These are phyloP conservation scores for Guaruba guarouba DNA, from an alignment of 2,113 vertebrate genomes.

Conservation along the genomic window DNA sequence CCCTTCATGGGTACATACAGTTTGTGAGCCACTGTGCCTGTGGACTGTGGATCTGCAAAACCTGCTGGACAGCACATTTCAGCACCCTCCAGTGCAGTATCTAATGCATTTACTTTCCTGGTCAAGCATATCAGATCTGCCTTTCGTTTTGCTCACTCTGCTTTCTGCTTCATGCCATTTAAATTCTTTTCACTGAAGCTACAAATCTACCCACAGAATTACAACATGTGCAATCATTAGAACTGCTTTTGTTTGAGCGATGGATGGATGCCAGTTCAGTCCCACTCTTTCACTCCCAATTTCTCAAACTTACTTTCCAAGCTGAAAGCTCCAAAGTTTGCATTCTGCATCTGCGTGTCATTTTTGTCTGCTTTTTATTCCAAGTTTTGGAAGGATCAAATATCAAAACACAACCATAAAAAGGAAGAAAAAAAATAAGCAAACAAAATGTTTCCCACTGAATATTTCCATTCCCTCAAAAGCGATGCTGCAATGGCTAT, in stretches of 20 bases:
- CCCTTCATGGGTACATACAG: rapidly evolving
- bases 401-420: slow-evolving; percentile 60
- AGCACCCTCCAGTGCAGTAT: rapidly evolving
- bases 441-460: slow-evolving; percentile 45
- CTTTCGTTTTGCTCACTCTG: neutral
- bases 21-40: neutral
- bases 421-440: slow-evolving; percentile 5
- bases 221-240: neutral
- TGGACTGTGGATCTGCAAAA: neutral
- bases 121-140: neutral
- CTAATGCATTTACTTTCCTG: neutral
- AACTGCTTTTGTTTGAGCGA: neutral
- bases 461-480: slow-evolving; percentile 58
- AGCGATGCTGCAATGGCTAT: slow-evolving; percentile 54
- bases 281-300: slow-evolving; percentile 18
- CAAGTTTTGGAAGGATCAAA: slow-evolving; percentile 25
- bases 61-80: neutral
- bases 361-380: slow-evolving; percentile 51
- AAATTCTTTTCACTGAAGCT: neutral
- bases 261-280: neutral
- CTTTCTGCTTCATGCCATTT: neutral
- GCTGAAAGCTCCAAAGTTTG: slow-evolving; percentile 41
- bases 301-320: slow-evolving; percentile 34
- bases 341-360: slow-evolving; percentile 42
- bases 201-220: neutral